Conservation (phyloP, 2,888 invertebrate genomes). For the Agrenia bidenticulata region DNA sequence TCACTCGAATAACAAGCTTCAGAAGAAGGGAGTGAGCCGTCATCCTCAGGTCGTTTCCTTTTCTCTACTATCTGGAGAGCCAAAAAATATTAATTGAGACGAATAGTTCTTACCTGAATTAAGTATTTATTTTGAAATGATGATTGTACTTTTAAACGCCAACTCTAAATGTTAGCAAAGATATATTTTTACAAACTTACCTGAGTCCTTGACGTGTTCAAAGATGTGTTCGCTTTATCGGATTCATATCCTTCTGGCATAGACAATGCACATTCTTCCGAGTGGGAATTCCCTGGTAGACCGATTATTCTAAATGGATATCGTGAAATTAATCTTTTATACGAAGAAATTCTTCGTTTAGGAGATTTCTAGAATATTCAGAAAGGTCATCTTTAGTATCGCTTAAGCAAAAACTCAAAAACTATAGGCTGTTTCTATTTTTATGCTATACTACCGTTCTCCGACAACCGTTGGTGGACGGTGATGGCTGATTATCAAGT, state of each 20-base stretch:
- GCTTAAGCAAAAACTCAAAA: too few relatives aligned
- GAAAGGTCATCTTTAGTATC: too few relatives aligned
- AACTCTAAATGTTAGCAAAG: too few relatives aligned
- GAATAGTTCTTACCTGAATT: background rate
- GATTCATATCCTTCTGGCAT: background rate
- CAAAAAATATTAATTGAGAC: background rate
- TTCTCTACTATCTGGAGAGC: background rate
- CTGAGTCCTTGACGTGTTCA: background rate
- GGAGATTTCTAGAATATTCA: conserved; percentile 29
- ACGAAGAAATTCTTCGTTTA: conserved; percentile 28
- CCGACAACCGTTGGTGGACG: too few relatives aligned
- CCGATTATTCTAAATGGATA: conserved; percentile 29
- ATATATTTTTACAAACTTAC: conserved; percentile 5
- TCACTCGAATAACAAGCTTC: background rate
- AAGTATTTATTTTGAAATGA: too few relatives aligned
- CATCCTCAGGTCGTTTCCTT: background rate
- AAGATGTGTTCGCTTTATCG: background rate
- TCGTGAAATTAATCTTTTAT: conserved; percentile 27
- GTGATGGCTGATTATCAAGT: too few relatives aligned
- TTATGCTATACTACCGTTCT: too few relatives aligned
- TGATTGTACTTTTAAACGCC: too few relatives aligned
- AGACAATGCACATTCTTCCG: background rate
- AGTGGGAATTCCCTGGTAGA: background rate
- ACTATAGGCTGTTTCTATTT: too few relatives aligned
- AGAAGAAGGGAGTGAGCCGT: background rate